phyloP scores from a whole-genome alignment of 2,888 invertebrate genomes.

The Tigriopus californicus region DNA sequence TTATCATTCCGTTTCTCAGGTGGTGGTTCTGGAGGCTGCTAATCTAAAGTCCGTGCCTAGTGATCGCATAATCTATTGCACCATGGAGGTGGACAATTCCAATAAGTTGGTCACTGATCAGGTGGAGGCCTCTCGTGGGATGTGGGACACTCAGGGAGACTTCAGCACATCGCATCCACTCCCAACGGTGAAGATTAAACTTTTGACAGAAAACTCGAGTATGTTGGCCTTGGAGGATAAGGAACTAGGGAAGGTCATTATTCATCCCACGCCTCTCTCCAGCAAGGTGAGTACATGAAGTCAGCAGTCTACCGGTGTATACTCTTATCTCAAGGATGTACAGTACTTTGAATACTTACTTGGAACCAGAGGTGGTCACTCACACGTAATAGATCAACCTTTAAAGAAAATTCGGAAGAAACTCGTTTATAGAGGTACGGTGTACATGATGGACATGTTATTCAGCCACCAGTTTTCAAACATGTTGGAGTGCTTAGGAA shows the following conservation, averaged over 20 bases:
- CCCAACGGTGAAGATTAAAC: constrained; percentile 73
- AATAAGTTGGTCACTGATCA: constrained; percentile 98
- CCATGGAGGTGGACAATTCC: constrained; percentile 93
- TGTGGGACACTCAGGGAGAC: constrained; percentile 99
- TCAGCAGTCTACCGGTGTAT: background rate
- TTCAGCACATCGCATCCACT: constrained; percentile 94
- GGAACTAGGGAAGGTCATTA: constrained; percentile 79
- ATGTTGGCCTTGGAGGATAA: constrained; percentile 97
- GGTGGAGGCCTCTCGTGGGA: constrained; percentile 95
- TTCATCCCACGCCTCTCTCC: constrained; percentile 68
- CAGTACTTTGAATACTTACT: too few species aligned
- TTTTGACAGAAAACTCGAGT: background rate
- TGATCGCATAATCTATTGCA: constrained; percentile 96
- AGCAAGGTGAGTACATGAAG: constrained; percentile 52
- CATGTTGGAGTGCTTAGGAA: too few species aligned
- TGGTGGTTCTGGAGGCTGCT: constrained; percentile 97
- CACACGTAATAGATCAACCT: too few species aligned
- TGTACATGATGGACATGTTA: too few species aligned
- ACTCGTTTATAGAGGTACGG: too few species aligned
- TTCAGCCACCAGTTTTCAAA: too few species aligned
- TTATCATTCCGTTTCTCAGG: constrained; percentile 37
- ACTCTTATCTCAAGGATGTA: too few species aligned
- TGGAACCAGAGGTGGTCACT: too few species aligned
- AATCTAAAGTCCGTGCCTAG: constrained; percentile 88
- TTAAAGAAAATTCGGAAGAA: too few species aligned